These are phyloP conservation scores for Coelopa frigida DNA, from an alignment of 1,140 invertebrate species.

Conservation along the genomic window DNA sequence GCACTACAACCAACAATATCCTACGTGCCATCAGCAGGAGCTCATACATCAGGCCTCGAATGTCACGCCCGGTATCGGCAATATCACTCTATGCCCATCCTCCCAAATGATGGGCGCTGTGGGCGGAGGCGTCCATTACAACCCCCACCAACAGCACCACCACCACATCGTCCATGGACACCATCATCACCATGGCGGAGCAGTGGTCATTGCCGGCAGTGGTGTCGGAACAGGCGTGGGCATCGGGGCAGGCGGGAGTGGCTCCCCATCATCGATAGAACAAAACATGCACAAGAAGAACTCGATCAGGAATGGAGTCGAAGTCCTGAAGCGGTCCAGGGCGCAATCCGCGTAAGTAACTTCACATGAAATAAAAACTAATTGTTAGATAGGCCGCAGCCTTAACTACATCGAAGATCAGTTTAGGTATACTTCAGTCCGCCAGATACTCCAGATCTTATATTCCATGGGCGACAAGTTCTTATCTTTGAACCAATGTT, in stretches of 20 bases:
- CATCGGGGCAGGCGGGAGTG: conserved; percentile 45
- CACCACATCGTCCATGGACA: conserved; percentile 42
- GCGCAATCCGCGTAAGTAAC: conserved; percentile 59
- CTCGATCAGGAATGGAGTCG: conserved; percentile 56
- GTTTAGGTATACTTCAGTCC: too few relatives aligned
- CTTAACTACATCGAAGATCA: too few relatives aligned
- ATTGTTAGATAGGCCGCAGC: too few relatives aligned
- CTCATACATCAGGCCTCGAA: conserved; percentile 22
- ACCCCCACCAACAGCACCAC: conserved; percentile 43
- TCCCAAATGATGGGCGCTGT: background rate
- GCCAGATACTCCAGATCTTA: too few relatives aligned
- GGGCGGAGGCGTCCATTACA: conserved; percentile 24
- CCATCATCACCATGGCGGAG: conserved; percentile 44
- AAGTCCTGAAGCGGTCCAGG: conserved; percentile 59
- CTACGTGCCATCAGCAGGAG: conserved; percentile 42
- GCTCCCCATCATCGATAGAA: conserved; percentile 32
- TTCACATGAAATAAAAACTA: too few relatives aligned
- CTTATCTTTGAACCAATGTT: too few relatives aligned
- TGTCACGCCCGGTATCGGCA: conserved; percentile 6
- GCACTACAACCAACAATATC: conserved; percentile 30
- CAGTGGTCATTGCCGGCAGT: conserved; percentile 41
- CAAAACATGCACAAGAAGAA: conserved; percentile 59
- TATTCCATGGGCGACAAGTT: too few relatives aligned
- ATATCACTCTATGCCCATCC: background rate
- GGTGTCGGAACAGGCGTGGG: conserved; percentile 39